Base-by-base conservation (phyloP, 64 coral and sea anemone genomes). In the Anthopleura sola region DNA sequence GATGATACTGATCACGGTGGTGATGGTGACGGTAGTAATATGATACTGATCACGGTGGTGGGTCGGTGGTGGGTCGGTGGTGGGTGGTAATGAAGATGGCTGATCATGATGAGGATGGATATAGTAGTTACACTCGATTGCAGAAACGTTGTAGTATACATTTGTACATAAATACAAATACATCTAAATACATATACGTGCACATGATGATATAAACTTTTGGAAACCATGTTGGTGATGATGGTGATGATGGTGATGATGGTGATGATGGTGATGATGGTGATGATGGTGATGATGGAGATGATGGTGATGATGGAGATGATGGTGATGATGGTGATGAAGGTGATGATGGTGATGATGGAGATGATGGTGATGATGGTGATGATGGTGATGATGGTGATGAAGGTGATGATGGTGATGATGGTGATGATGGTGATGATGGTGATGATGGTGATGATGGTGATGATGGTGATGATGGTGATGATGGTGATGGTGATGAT, bases 201-300 rank as follows among this genome's bases (percentile, higher is more conserved):
- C n/a, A n/a, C n/a, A n/a, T n/a, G n/a, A n/a, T n/a, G n/a, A n/a
- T n/a, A n/a, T n/a, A n/a, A n/a, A n/a, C n/a, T n/a, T 55, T 14
- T 55, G 53, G 54, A 11, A 53, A 53, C 18, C 75, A 55, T 33
- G 81, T 14, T 18, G n/a, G 68, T 3, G 75, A 50, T 5, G 75
- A 40, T 8, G 75, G 23, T 10, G 60, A 23, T 54, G 75, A 37
- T 23, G 50, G 1, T 54, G 36, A 91, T 74, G 50, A 29, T 37
- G 84, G 26, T 40, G 29, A 75, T 21, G 83, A 49, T 49, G 76
- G 86, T 38, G 88, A 90, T 24, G 84, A 91, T 49, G 0, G 9
- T 15, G 87, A 48, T 11, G 46, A 48, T 48, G 46, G 11, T 48
- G n/a, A 55, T 33, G 81, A 19, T 18, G n/a, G 68, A 1, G 75